These are phyloP conservation scores for Pararge aegeria DNA, from an alignment of 1,140 invertebrate species.

Conservation along the genomic window DNA sequence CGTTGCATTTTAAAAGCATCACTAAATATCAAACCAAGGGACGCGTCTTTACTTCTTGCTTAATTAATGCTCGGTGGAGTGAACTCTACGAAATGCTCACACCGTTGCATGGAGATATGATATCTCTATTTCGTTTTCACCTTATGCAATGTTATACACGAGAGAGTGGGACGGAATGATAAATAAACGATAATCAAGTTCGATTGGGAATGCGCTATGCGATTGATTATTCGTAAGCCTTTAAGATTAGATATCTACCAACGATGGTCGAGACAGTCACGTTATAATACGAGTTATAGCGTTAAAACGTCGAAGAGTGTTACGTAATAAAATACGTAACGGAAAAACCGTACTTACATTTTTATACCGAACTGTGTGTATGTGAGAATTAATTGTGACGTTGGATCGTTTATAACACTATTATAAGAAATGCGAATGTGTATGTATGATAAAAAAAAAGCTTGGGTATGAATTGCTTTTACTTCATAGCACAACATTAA, in stretches of 20 bases:
- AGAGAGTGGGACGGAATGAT: constrained; percentile 1
- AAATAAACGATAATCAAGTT: neutral
- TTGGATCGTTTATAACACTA: no score
- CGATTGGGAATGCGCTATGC: neutral
- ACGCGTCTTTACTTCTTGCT: neutral
- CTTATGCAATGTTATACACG: neutral
- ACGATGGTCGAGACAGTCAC: neutral
- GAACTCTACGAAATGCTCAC: constrained; percentile 5
- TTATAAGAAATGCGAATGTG: no score
- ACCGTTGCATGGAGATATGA: neutral
- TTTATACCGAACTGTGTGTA: neutral
- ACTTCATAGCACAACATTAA: no score
- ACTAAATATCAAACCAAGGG: constrained; percentile 17
- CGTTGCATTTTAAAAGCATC: no score
- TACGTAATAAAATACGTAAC: neutral
- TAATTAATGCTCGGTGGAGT: constrained; percentile 23
- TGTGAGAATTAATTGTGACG: no score
- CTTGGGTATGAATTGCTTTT: no score
- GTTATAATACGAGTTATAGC: neutral
- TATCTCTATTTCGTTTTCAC: neutral
- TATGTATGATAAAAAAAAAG: no score
- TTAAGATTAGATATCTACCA: neutral
- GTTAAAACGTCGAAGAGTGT: neutral
- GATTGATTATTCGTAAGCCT: neutral
- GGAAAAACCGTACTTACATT: neutral